Conservation (phyloP, 2,888 invertebrate species). For the Osmoderma eremita region DNA sequence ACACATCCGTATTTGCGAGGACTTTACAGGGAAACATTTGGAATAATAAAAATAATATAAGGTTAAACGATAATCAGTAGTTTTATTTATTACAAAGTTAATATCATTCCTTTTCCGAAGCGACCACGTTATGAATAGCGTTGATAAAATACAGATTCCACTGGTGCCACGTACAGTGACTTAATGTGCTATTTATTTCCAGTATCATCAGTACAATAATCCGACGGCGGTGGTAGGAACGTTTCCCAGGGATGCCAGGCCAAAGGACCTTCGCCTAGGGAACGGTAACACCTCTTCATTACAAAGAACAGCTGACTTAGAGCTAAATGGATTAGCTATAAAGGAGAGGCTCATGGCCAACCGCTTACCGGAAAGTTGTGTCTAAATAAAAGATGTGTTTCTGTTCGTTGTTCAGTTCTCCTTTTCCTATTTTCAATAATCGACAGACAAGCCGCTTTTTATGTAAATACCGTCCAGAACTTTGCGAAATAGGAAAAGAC, state of each 20-base stretch:
- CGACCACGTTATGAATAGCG: no score
- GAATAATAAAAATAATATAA: no score
- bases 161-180: no score
- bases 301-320: constrained; percentile 58
- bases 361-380: constrained; percentile 88
- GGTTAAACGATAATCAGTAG: no score
- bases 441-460: constrained; percentile 44
- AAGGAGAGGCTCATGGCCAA: constrained; percentile 88
- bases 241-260: constrained; percentile 69
- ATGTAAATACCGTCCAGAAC: constrained; percentile 41
- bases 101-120: no score
- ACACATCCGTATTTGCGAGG: no score
- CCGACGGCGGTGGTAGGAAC: constrained; percentile 67
- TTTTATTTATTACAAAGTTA: no score
- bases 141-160: no score
- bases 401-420: constrained; percentile 29
- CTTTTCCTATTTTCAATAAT: constrained; percentile 46
- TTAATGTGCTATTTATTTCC: constrained; percentile 43
- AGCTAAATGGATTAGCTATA: constrained; percentile 85
- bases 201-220: constrained; percentile 66
- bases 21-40: no score
- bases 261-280: constrained; percentile 64
- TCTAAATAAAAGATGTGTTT: constrained; percentile 66
- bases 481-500: not conserved
- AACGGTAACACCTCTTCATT: constrained; percentile 67